Base-by-base conservation (phyloP, 2,797 vertebrate genomes). In the Thaleichthys pacificus region DNA sequence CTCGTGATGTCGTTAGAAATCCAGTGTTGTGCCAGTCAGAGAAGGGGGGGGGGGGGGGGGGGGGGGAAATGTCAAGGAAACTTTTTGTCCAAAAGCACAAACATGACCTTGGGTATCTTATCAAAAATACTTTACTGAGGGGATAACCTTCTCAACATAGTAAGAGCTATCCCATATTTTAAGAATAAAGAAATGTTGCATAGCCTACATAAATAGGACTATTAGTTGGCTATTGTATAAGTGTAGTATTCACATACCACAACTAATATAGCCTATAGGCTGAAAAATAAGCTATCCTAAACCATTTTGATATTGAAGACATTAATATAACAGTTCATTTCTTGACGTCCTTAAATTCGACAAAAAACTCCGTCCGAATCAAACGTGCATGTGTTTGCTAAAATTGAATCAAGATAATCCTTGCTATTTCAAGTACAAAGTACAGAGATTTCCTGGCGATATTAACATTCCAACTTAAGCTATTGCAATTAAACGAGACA, bases 381-480 rank as follows among this genome's bases (percentile, higher is more conserved):
- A n/a, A 17, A 54, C 19, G 17, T 54, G 17, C 51, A 42, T 51
- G 2, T 42, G 21, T 42, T 42, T 66, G 28, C 22, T 67, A 54
- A 51, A 42, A 66, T 66, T 26, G 38, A 66, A 17, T 66, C 42
- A 49, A 74, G 49, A 70, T 78, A 75, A 80, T 82, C 60, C 62
- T 80, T 66, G 64, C 58, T 82, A 81, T 84, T 80, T 82, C 71
- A 87, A 86, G 75, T 82, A 47, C 61, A 84, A 67, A 86, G 82
- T 81, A 75, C 73, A 73, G 68, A 78, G 70, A 54, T 77, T 79
- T 76, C 28, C 57, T 75, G 63, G 71, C 64, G 78, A 88, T 84
- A 87, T 85, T 76, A 77, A 84, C 86, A 89, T 89, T 89, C 86
- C 86, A 81, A 72, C 80, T 85, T 79, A 85, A 87, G 86, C 77